Evolutionary conservation across 92 coral and sea anemone species (phyloP), one percentile per base, ranked within the genome.

Genomic region (Paramuricea clavata): DNA sequence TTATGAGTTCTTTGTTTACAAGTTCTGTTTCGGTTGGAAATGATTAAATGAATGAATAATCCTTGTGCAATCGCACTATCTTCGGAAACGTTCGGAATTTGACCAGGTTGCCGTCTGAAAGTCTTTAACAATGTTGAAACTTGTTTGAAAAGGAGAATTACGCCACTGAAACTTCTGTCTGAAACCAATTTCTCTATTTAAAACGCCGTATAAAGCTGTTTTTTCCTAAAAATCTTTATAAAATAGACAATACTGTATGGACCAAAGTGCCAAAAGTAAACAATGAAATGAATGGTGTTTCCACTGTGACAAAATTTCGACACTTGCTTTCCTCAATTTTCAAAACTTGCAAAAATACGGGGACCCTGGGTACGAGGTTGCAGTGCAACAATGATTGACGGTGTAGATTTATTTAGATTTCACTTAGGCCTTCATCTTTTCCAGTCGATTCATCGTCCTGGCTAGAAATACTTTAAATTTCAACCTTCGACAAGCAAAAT

Each of bases 31-130:
- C n/a, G n/a, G n/a, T n/a, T n/a, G n/a, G n/a, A n/a, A n/a, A 12
- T 30, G 13, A 12, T 28, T 1, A 32, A 23, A 34, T 30, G 7
- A 22, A 70, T 21, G 39, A 15, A 2, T 32, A 13, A 34, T 10
- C 49, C 2, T 17, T 10, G 76, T 7, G 49, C 9, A 11, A 70
- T 70, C 76, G 76, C 9, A 23, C 39, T 70, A 33, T 22, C 76
- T 7, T 70, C 76, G 76, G 76, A 70, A 70, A 19, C 6, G 19
- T 35, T 39, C 76, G 76, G 49, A 70, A 35, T 31, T 34, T n/a
- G 44, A 30, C 74, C 62, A 54, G 62, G 62, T 54, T 54, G 7
- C 19, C 3, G 6, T 6, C 22, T 54, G 4, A 54, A 54, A 19
- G 3, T 10, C 26, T 54, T 19, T 54, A 17, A 54, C 16, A 54